Base-by-base conservation (phyloP, 2,888 invertebrate species). In the Melanophora roralis region DNA sequence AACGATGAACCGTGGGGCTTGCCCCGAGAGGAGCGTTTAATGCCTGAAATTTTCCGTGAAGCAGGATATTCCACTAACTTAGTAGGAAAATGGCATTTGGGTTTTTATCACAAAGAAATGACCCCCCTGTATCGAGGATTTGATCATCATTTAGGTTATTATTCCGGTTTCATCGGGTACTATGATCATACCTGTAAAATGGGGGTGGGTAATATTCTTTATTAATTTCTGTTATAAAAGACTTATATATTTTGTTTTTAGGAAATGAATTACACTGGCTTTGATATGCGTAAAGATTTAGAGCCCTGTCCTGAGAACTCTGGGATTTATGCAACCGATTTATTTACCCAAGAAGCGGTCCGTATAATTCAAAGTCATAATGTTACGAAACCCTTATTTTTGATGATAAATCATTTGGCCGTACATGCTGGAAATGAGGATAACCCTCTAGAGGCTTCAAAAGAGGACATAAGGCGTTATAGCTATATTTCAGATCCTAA, bases 61-160 rank as follows among this genome's bases (percentile, higher is more conserved):
- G 91, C 95, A 72, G 96, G 95, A 0, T 98, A 97, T 89, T 88
- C 91, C 19, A 96, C 96, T 0, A 94, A 95, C 87, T 92, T 96
- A 38, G 93, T 98, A 14, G 98, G 98, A 40, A 98, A 98, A 91
- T 98, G 97, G 97, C 95, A 95, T 88, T 92, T 97, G 78, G 97
- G 97, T 6, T 96, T 94, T 91, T 94, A 93, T 86, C 91, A 92
- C 64, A 84, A 88, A 81, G 85, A 85, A 19, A 89, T 91, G 86
- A 93, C 95, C 2, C 96, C 96, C 0, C 92, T 92, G 0, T 90
- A 91, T 84, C 92, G 96, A 62, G 96, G 96, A 12, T 98, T 95
- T 85, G 94, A 95, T 84, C 92, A 93, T 12, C 96, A 97, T 88
- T 95, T 93, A 85, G 98, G 98, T 2, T 97, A 96, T 86, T 95